Conservation (phyloP, 1,140 invertebrate species). For the Elymnias hypermnestra region DNA sequence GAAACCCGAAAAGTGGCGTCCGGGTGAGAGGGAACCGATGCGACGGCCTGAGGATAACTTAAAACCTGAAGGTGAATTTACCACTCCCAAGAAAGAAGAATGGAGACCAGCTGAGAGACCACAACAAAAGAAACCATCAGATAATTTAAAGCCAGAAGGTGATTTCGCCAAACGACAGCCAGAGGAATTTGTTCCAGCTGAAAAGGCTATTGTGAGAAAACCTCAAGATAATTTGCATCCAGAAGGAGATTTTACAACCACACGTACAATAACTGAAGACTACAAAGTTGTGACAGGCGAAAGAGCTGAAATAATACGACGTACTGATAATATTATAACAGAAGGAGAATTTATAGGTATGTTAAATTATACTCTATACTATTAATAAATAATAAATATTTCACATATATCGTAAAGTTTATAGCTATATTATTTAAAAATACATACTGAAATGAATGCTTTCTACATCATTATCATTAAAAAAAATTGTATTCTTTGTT, state of each 20-base stretch:
- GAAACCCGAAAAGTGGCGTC: constrained; percentile 68
- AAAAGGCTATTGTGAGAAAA: constrained; percentile 77
- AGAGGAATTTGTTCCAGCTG: constrained; percentile 77
- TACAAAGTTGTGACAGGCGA: constrained; percentile 77
- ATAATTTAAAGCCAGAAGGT: constrained; percentile 44
- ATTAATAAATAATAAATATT: no score
- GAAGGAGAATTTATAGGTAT: constrained; percentile 77
- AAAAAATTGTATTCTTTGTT: neutral
- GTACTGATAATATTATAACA: constrained; percentile 78
- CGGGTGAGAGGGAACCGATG: constrained; percentile 53
- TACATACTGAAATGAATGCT: no score
- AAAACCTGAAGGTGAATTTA: constrained; percentile 74
- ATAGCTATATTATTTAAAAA: no score
- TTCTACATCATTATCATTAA: no score
- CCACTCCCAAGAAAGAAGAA: constrained; percentile 66
- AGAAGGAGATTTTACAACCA: constrained; percentile 78
- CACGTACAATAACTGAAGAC: constrained; percentile 75
- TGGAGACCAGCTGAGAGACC: constrained; percentile 68
- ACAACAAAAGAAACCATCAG: constrained; percentile 68
- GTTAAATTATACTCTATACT: neutral
- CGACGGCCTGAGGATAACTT: constrained; percentile 46
- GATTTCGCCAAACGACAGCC: constrained; percentile 77
- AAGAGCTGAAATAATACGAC: constrained; percentile 78
- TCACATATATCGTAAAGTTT: no score
- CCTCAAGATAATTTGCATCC: constrained; percentile 78